These are phyloP conservation scores for Amblyteles armatorius DNA, from an alignment of 2,888 invertebrate genomes.

Conservation along the genomic window DNA sequence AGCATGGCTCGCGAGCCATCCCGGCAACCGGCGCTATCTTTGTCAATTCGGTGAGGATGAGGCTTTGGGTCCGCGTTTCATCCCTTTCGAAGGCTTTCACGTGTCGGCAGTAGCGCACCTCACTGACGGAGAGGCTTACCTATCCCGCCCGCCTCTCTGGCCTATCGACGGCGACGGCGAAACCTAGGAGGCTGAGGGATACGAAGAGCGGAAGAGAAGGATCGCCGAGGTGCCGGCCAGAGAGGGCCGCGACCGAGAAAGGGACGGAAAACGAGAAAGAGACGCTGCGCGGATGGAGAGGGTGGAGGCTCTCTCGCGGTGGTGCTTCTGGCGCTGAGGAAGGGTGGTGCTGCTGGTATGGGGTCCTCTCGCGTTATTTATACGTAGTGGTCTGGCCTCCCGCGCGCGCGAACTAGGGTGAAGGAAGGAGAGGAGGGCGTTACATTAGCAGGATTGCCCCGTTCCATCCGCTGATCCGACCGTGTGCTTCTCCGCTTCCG, in stretches of 20 bases:
- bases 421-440: conserved; percentile 74
- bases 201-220: conserved; percentile 46
- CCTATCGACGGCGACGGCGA: conserved; percentile 37
- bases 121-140: conserved; percentile 50
- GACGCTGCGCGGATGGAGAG: conserved; percentile 69
- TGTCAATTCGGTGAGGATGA: conserved; percentile 75
- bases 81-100: conserved; percentile 76
- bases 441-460: conserved; percentile 82
- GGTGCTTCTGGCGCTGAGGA: conserved; percentile 65
- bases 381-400: conserved; percentile 77
- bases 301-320: conserved; percentile 26
- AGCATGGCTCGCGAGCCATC: conserved; percentile 31
- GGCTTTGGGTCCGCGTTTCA: conserved; percentile 70
- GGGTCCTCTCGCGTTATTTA: conserved; percentile 75
- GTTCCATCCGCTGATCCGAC: conserved; percentile 66
- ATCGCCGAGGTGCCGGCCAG: conserved; percentile 52
- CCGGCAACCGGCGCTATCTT: conserved; percentile 65
- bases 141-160: background rate
- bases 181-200: conserved; percentile 17
- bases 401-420: conserved; percentile 62
- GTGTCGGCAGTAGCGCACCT: conserved; percentile 71
- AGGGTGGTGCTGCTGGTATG: conserved; percentile 64
- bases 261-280: conserved; percentile 51
- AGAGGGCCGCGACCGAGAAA: conserved; percentile 52
- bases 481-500: conserved; percentile 58